phyloP scores from a whole-genome alignment of 2,888 invertebrate species.

The Plemyria rubiginata region DNA sequence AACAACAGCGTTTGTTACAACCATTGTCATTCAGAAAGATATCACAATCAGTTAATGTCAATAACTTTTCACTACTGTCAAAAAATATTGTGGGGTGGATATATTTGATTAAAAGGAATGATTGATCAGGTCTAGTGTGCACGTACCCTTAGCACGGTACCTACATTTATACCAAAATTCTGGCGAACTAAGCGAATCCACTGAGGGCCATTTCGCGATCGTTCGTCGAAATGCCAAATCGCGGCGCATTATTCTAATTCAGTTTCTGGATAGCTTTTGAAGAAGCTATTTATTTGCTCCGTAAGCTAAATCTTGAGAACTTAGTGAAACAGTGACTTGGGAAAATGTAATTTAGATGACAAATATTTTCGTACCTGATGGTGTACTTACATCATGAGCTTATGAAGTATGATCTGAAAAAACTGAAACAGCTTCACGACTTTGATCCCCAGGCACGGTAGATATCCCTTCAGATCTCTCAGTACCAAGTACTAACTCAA shows the following conservation, averaged over 20 bases:
- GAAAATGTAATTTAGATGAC: constrained; percentile 29
- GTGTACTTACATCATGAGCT: constrained; percentile 7
- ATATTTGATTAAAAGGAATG: neutral
- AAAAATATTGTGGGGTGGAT: neutral
- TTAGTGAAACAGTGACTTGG: constrained; percentile 34
- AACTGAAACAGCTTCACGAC: too few species aligned
- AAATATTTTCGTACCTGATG: constrained; percentile 24
- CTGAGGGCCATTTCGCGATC: constrained; percentile 75
- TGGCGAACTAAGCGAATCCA: constrained; percentile 75
- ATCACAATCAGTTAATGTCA: too few species aligned
- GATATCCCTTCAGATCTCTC: too few species aligned
- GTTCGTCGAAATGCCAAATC: constrained; percentile 83
- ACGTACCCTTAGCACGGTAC: constrained; percentile 57
- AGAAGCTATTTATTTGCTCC: constrained; percentile 80
- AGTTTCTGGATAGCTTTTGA: constrained; percentile 80
- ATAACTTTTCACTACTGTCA: too few species aligned
- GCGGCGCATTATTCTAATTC: constrained; percentile 83
- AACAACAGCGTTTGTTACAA: too few species aligned
- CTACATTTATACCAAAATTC: constrained; percentile 80
- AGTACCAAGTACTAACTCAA: too few species aligned
- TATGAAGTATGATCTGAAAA: constrained; percentile 13
- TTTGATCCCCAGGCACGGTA: too few species aligned
- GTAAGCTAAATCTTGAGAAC: constrained; percentile 63
- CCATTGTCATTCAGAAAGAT: too few species aligned
- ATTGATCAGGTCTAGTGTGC: neutral